These are phyloP conservation scores for Genyomyrus donnyi DNA, from an alignment of 2,113 vertebrate genomes.

Conservation along the genomic window DNA sequence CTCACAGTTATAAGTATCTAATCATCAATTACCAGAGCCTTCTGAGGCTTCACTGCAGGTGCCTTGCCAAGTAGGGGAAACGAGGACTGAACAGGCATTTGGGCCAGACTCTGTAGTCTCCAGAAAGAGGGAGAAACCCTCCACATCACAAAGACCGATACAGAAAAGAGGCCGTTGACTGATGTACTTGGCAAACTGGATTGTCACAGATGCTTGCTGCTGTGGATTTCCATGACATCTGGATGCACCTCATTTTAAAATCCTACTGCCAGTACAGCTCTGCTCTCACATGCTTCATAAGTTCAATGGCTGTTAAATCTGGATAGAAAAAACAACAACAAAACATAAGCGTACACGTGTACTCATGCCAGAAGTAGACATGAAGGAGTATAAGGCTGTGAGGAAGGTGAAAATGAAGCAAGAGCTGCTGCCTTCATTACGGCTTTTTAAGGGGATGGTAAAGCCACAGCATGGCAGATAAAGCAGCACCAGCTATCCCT, in stretches of 20 bases:
- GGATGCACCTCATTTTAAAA: neutral
- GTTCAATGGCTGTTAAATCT: neutral
- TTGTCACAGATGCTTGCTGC: neutral
- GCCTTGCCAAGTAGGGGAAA: neutral
- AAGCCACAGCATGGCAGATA: neutral
- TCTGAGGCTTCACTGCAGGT: neutral
- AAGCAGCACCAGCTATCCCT: neutral
- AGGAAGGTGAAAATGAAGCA: neutral
- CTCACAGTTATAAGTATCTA: neutral
- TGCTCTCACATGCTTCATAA: neutral
- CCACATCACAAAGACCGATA: neutral
- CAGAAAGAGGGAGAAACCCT: neutral
- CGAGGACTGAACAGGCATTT: neutral
- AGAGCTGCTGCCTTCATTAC: neutral
- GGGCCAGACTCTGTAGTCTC: neutral
- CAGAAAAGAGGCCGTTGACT: neutral
- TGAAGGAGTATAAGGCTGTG: neutral
- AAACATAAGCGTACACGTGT: neutral
- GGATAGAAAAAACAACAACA: neutral
- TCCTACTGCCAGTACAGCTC: neutral
- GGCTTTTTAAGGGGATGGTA: neutral
- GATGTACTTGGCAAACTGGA: neutral
- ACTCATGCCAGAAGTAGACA: neutral
- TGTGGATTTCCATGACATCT: neutral
- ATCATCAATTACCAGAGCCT: neutral